These are phyloP conservation scores for Gephyroberyx darwinii DNA, from an alignment of 2,797 vertebrate species.

Conservation along the genomic window DNA sequence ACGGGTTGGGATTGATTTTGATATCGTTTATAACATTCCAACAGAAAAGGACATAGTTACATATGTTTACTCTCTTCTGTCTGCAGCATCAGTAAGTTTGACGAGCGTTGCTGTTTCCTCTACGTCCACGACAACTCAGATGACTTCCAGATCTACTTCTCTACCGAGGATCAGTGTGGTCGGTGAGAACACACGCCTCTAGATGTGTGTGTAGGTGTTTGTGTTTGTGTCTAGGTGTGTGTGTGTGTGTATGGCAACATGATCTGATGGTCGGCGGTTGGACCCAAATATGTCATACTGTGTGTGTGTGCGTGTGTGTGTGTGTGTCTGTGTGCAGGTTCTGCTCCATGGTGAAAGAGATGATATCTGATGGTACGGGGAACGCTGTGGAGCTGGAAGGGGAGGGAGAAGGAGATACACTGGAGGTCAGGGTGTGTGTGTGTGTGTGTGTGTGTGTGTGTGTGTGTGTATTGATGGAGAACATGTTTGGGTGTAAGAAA, in stretches of 20 bases:
- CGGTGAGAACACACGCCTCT: conserved; percentile 84
- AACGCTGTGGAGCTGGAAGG: conserved; percentile 89
- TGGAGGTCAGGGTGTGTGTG: conserved; percentile 85
- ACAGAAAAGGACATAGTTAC: too few relatives aligned
- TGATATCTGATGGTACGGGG: conserved; percentile 87
- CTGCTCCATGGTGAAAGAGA: conserved; percentile 93
- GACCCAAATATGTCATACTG: neutral
- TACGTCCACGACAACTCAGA: conserved; percentile 95
- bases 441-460: neutral
- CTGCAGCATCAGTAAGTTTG: conserved; percentile 93
- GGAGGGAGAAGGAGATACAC: conserved; percentile 88
- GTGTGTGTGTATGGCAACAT: conserved; percentile 23
- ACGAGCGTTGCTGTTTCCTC: conserved; percentile 96
- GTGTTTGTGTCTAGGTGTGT: conserved; percentile 56
- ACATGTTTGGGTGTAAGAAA: too few relatives aligned
- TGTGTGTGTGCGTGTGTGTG: conserved; percentile 9
- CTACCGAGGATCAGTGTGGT: conserved; percentile 91
- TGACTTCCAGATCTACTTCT: conserved; percentile 98
- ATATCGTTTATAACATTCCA: too few relatives aligned
- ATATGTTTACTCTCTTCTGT: neutral
- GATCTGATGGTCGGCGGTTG: fast-evolving
- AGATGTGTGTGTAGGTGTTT: conserved; percentile 68
- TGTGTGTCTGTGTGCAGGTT: conserved; percentile 81
- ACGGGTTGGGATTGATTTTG: too few relatives aligned
- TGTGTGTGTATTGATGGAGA: neutral